phyloP scores from a whole-genome alignment of 2,888 invertebrate genomes.

The Himalopsyche kuldschensis region DNA sequence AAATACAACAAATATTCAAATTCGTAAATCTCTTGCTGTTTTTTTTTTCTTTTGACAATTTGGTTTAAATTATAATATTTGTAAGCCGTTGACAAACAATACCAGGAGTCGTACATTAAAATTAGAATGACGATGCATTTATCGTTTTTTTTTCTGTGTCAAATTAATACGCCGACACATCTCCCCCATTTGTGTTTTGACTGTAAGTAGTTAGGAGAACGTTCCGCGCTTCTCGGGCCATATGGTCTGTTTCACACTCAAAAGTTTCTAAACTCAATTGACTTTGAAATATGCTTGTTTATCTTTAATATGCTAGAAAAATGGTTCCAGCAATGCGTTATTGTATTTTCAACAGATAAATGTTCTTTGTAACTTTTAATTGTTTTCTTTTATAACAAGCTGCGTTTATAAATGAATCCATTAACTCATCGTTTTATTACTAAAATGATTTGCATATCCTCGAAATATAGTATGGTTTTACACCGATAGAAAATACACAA shows the following conservation, averaged over 20 bases:
- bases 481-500: too few relatives aligned
- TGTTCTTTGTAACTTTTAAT: neutral
- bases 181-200: slow-evolving; percentile 5
- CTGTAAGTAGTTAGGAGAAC: neutral
- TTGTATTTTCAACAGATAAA: neutral
- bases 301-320: slow-evolving; percentile 12
- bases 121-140: neutral
- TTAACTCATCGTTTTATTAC: neutral
- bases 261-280: slow-evolving; percentile 23
- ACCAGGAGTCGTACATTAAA: neutral
- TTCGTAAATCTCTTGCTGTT: too few relatives aligned
- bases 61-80: neutral
- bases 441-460: too few relatives aligned
- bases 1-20: too few relatives aligned
- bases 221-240: slow-evolving; percentile 9
- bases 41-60: neutral
- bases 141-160: neutral
- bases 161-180: slow-evolving; percentile 9
- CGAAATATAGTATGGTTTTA: too few relatives aligned
- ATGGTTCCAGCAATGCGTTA: neutral
- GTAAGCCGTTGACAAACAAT: neutral
- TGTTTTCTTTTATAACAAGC: neutral
- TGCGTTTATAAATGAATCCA: neutral
- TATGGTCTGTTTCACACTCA: slow-evolving; percentile 29
- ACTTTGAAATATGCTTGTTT: slow-evolving; percentile 24